Conservation (phyloP, 1,140 invertebrate species). For the Drosophila sucinea region DNA sequence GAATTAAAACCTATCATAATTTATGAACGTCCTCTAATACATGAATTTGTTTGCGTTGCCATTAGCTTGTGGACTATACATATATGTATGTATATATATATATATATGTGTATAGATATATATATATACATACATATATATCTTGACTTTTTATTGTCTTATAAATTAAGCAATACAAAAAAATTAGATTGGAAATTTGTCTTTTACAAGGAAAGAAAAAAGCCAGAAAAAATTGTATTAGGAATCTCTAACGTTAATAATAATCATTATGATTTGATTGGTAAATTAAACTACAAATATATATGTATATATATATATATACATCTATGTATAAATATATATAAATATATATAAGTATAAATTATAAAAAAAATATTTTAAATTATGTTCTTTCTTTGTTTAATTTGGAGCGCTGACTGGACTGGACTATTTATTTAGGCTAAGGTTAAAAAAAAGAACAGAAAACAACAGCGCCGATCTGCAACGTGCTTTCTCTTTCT, state of each 20-base stretch:
- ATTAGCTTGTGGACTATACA: conserved; percentile 25
- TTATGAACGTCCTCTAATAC: not conserved
- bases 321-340: conserved; percentile 5
- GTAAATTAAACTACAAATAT: conserved; percentile 27
- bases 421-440: conserved; percentile 17
- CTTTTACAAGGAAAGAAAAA: conserved; percentile 65
- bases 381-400: conserved; percentile 30
- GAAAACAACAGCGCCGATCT: conserved; percentile 35
- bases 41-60: conserved; percentile 22
- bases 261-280: conserved; percentile 9
- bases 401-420: conserved; percentile 21
- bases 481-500: conserved; percentile 18
- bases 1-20: not conserved
- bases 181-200: conserved; percentile 59
- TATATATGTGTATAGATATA: not conserved
- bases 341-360: conserved; percentile 42
- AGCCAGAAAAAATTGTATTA: conserved; percentile 29
- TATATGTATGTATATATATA: conserved; percentile 2
- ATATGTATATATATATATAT: conserved; percentile 43
- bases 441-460: conserved; percentile 32
- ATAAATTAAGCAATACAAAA: conserved; percentile 42
- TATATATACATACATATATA: conserved; percentile 1
- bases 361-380: conserved; percentile 32
- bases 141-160: conserved; percentile 73
- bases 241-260: conserved; percentile 3